Base-by-base conservation (phyloP, 2,113 vertebrate genomes). In the Carassius auratus region DNA sequence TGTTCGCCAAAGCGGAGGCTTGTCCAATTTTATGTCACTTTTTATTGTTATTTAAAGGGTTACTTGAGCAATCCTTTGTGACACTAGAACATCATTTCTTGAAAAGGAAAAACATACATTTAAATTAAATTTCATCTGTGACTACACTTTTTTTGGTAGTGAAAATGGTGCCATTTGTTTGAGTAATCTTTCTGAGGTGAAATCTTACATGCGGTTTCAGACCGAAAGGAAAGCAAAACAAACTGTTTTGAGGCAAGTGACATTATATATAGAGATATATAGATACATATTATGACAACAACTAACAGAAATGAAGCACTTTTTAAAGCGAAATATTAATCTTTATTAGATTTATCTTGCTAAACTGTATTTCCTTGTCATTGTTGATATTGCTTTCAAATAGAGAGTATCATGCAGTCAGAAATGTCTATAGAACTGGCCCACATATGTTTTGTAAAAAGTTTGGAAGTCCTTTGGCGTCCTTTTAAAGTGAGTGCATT, bases 1-100 rank as follows among this genome's bases (percentile, higher is more conserved):
- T 91, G 93, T 94, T 95, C 94, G 95, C 96, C 96, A 96, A 97
- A 96, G 95, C 92, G 92, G 92, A 95, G 96, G 92, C 94, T 94
- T 90, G 91, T 95, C 92, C 95, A 95, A 93, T 93, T 93, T 36
- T 78, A 52, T 15, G 71, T 74, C 92, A 91, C 90, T 77, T 93
- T 36, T 71, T 73, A 59, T 59, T 93, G 62, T 86, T 84, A 88
- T 94, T 94, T 93, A 93, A 95, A 94, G 93, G 92, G 89, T 94
- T 94, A 93, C 94, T 93, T 95, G 93, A 92, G 93, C 88, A 91
- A 93, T 92, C 88, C 93, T 94, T 90, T 91, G 88, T 93, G 93
- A 94, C 87, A 66, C 93, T 92, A 89, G 92, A 92, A 85, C 92
- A 92, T 93, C 92, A 93, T 90, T 92, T 94, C 90, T 91, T 90